phyloP scores from a whole-genome alignment of 1,140 invertebrate genomes.

The Daktulosphaira vitifoliae region DNA sequence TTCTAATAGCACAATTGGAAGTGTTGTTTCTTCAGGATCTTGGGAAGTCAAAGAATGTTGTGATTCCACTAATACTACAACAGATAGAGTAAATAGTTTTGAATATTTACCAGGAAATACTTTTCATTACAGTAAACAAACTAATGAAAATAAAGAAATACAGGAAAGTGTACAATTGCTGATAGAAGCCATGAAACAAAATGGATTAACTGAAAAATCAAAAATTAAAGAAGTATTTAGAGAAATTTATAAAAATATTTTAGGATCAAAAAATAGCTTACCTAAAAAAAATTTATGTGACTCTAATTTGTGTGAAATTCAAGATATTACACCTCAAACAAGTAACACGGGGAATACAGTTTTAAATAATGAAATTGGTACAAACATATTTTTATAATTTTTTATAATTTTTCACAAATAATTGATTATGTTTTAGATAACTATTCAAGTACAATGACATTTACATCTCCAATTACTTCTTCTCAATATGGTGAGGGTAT shows the following conservation, averaged over 20 bases:
- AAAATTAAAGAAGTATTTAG: slow-evolving; percentile 17
- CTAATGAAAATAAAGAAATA: slow-evolving; percentile 1
- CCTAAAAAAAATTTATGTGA: slow-evolving; percentile 3
- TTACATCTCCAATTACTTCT: slow-evolving; percentile 25
- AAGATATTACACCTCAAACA: slow-evolving; percentile 26
- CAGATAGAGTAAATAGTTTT: slow-evolving; percentile 46
- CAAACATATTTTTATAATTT: neutral
- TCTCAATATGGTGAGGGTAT: slow-evolving; percentile 19
- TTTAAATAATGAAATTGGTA: slow-evolving; percentile 18
- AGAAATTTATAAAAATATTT: slow-evolving; percentile 13
- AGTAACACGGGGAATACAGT: slow-evolving; percentile 21
- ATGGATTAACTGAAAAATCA: slow-evolving; percentile 14
- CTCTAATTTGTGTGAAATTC: neutral
- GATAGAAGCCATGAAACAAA: slow-evolving; percentile 18
- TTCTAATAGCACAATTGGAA: slow-evolving; percentile 3
- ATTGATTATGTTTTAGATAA: slow-evolving; percentile 4
- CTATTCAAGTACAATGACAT: slow-evolving; percentile 22
- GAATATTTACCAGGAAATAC: slow-evolving; percentile 47
- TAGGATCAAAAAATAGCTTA: neutral
- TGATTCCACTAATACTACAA: slow-evolving; percentile 23
- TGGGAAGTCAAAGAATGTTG: slow-evolving; percentile 23
- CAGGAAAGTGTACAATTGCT: slow-evolving; percentile 3
- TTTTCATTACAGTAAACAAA: slow-evolving; percentile 40
- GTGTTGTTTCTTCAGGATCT: slow-evolving; percentile 30
- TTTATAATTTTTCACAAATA: neutral